Percentiles rank a stretch among this genome's conserved stretches.
These are phyloP conservation scores for Spisula subtruncata DNA, from an alignment of 2,888 invertebrate species.

Conservation along the genomic window DNA sequence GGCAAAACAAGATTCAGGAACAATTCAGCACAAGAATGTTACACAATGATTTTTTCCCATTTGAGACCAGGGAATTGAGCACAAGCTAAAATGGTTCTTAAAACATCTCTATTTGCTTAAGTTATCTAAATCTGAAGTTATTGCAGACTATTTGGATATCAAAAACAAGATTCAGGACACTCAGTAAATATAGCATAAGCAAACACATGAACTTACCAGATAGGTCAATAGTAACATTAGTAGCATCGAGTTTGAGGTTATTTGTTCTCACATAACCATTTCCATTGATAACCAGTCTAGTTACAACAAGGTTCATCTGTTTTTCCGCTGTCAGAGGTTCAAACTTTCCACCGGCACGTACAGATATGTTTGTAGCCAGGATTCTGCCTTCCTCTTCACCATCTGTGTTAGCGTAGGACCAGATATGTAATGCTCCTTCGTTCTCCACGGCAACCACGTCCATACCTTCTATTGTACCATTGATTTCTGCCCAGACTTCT, in stretches of 20 bases:
- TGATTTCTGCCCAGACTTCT: slow-evolving; percentile 80
- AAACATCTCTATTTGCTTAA: too few species aligned
- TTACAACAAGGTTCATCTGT: slow-evolving; percentile 67
- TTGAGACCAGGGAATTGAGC: too few species aligned
- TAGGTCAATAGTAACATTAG: slow-evolving; percentile 80
- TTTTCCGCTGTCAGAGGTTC: slow-evolving; percentile 74
- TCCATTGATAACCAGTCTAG: slow-evolving; percentile 76
- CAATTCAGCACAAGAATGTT: too few species aligned
- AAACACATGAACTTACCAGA: slow-evolving; percentile 68
- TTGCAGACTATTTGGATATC: too few species aligned
- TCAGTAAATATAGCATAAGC: background rate
- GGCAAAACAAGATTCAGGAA: too few species aligned
- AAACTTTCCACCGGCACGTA: slow-evolving; percentile 79
- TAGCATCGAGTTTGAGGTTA: slow-evolving; percentile 70
- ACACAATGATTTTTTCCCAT: too few species aligned
- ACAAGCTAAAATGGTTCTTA: too few species aligned
- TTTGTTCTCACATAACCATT: slow-evolving; percentile 80
- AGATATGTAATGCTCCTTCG: slow-evolving; percentile 76
- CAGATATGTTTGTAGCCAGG: slow-evolving; percentile 74
- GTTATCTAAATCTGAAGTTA: too few species aligned
- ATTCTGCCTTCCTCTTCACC: slow-evolving; percentile 72
- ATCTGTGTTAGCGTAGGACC: slow-evolving; percentile 78
- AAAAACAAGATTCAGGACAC: too few species aligned
- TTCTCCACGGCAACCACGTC: slow-evolving; percentile 78
- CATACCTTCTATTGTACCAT: slow-evolving; percentile 77